Evolutionary conservation across 2,888 invertebrate genomes (phyloP).

Genomic region (Pollenia amentaria): DNA sequence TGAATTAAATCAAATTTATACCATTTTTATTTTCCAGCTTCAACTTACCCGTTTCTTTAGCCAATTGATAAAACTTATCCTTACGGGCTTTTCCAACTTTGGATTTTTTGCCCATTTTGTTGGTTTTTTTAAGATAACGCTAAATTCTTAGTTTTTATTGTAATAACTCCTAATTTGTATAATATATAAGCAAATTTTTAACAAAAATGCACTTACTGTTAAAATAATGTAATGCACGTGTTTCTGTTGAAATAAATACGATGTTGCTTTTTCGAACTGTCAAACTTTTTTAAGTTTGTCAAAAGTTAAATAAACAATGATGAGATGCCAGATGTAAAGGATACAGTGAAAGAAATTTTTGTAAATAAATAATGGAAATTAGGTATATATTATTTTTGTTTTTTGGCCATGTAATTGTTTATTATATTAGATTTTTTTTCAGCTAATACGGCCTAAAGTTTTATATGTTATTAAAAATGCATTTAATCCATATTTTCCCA

Average conservation of each 20-base stretch:
- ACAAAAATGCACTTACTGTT: not conserved
- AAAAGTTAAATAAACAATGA: not conserved
- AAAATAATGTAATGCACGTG: constrained; percentile 45
- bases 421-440: too few species aligned
- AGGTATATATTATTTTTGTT: too few species aligned
- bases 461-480: too few species aligned
- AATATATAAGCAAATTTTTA: constrained; percentile 9
- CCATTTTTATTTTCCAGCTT: not conserved
- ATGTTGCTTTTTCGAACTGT: constrained; percentile 19
- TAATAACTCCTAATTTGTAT: not conserved
- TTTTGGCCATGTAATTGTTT: too few species aligned
- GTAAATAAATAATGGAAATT: not conserved
- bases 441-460: too few species aligned
- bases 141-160: not conserved
- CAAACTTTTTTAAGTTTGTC: not conserved
- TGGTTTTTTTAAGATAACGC: constrained; percentile 16
- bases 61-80: constrained; percentile 99
- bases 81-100: constrained; percentile 99
- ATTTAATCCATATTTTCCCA: too few species aligned
- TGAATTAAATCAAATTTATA: not conserved
- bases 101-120: constrained; percentile 95
- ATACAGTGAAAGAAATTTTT: not conserved
- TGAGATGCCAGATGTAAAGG: constrained; percentile 21
- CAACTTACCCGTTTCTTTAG: constrained; percentile 96
- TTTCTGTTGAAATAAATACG: constrained; percentile 29